Conservation (phyloP, 2,113 vertebrate genomes). For the Phalacrocorax aristotelis region DNA sequence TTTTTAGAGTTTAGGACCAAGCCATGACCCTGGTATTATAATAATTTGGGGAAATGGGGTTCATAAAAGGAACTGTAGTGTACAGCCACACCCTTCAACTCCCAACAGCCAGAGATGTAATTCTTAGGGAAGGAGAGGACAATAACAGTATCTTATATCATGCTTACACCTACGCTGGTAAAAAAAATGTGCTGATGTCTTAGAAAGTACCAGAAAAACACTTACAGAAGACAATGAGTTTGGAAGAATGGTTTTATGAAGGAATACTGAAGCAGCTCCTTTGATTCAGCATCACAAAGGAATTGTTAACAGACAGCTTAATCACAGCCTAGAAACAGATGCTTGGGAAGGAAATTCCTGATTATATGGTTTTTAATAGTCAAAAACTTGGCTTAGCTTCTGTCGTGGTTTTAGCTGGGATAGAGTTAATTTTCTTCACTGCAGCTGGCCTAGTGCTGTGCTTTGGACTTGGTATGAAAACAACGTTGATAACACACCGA, state of each 20-base stretch:
- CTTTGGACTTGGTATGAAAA: too few relatives aligned
- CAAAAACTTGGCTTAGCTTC: background rate
- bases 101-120: background rate
- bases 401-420: too few relatives aligned
- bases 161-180: background rate
- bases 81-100: background rate
- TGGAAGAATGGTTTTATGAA: background rate
- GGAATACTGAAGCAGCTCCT: background rate
- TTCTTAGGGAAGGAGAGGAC: background rate
- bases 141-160: background rate
- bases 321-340: background rate
- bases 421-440: too few relatives aligned
- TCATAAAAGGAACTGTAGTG: background rate
- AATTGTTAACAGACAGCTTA: background rate
- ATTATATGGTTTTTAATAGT: background rate
- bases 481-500: too few relatives aligned
- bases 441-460: too few relatives aligned
- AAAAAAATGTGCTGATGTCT: background rate
- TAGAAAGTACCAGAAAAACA: background rate
- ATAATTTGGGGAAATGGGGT: background rate
- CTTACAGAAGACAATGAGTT: background rate
- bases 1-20: rapidly evolving
- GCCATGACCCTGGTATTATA: background rate
- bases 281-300: background rate
- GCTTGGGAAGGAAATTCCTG: background rate